A percentile compares a stretch with the other conserved stretches of the same genome.
phyloP scores from a whole-genome alignment of 2,113 vertebrate genomes.

The Burhinus bistriatus region DNA sequence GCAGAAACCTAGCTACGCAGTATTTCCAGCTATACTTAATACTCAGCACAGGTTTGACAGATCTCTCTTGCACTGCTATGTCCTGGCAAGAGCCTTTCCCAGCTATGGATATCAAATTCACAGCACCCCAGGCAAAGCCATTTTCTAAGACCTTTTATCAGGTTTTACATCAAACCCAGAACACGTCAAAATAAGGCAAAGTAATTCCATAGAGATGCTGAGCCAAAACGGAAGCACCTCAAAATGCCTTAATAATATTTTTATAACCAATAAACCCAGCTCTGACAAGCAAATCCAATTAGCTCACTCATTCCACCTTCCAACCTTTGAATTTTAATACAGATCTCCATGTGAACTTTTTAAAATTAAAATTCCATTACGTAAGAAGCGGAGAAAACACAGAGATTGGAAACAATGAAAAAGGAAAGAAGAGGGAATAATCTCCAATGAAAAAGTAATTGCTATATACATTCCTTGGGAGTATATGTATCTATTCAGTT shows the following conservation, averaged over 20 bases:
- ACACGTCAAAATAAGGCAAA: not conserved
- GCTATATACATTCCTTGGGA: not conserved
- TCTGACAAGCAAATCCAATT: not conserved
- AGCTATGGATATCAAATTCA: not conserved
- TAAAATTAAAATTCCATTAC: not conserved
- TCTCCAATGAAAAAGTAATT: not conserved
- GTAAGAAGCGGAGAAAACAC: not conserved
- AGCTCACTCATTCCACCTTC: not conserved
- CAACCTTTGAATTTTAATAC: constrained; percentile 1
- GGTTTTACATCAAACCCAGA: not conserved
- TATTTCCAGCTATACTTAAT: not conserved
- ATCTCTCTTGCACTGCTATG: not conserved
- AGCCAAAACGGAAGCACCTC: not conserved
- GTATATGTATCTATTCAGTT: not conserved
- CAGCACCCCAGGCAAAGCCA: not conserved
- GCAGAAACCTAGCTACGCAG: not conserved
- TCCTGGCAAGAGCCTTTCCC: not conserved
- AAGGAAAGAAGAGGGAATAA: not conserved
- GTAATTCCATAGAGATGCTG: fast-evolving
- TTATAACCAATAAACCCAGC: not conserved
- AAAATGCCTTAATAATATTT: not conserved
- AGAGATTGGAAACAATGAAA: not conserved
- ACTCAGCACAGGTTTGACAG: not conserved
- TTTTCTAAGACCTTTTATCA: not conserved
- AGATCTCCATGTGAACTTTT: not conserved